A percentile compares a stretch with the other conserved stretches of the same genome.
Evolutionary conservation across 2,888 invertebrate genomes (phyloP).

Genomic region (Polydrusus pterygomalis): DNA sequence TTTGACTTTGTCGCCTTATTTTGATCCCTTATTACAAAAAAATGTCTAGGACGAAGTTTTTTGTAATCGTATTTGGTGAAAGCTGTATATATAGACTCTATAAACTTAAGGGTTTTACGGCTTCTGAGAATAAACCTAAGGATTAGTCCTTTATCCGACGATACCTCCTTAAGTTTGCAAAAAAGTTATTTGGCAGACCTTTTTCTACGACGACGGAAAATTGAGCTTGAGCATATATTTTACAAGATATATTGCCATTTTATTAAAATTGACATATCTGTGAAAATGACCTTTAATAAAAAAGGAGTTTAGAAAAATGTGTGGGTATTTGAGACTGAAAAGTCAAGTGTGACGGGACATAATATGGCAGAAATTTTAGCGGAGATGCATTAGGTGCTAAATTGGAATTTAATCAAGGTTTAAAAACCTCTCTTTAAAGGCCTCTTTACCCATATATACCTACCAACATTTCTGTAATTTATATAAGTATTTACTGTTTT

Average conservation of each 20-base stretch:
- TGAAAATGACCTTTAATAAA: conserved; percentile 3
- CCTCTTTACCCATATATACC: too few species aligned
- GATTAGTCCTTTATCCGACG: not conserved
- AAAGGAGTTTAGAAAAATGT: not conserved
- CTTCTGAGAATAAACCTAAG: not conserved
- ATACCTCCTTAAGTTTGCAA: not conserved
- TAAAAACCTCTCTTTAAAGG: too few species aligned
- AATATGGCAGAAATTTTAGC: too few species aligned
- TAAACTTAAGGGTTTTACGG: not conserved
- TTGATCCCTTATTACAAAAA: not conserved
- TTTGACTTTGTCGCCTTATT: too few species aligned
- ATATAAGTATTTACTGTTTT: too few species aligned
- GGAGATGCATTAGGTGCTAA: too few species aligned
- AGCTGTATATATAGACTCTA: not conserved
- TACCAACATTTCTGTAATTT: too few species aligned
- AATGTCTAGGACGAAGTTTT: not conserved
- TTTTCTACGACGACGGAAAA: not conserved
- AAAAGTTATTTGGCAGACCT: not conserved
- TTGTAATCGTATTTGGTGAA: not conserved
- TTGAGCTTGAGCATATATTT: not conserved
- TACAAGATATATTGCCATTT: not conserved
- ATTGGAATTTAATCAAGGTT: too few species aligned
- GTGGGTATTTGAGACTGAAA: not conserved
- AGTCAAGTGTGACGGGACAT: too few species aligned
- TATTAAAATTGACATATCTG: conserved; percentile 6